Evolutionary conservation across 2,113 vertebrate genomes (phyloP).

Genomic region (Condylura cristata): DNA sequence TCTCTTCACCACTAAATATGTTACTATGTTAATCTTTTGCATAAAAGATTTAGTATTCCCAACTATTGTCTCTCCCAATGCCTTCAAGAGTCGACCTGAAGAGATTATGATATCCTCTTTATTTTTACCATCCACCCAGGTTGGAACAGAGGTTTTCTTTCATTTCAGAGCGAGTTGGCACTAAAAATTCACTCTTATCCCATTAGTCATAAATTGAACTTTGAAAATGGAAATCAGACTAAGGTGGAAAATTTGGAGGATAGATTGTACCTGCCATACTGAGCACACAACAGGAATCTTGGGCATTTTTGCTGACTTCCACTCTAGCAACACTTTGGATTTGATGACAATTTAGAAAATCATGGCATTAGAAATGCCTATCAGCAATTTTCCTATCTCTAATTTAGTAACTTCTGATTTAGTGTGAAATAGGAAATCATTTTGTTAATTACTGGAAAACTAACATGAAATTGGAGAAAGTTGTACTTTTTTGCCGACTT

Average conservation of each 20-base stretch:
- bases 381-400: conserved; percentile 47
- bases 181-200: background rate
- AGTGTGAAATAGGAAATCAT: conserved; percentile 54
- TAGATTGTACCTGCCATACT: background rate
- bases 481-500: background rate
- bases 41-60: background rate
- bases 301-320: background rate
- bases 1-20: background rate
- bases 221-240: background rate
- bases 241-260: background rate
- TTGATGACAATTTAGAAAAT: background rate
- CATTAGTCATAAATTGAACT: background rate
- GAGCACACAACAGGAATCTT: background rate
- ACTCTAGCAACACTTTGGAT: background rate
- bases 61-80: background rate
- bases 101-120: background rate
- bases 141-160: background rate
- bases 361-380: background rate
- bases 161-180: background rate
- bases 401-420: conserved; percentile 52
- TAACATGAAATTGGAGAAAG: conserved; percentile 11
- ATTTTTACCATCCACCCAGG: background rate
- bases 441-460: conserved; percentile 69
- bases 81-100: background rate
- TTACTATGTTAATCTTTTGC: background rate